phyloP scores from a whole-genome alignment of 2,113 vertebrate species.

The Origma solitaria region DNA sequence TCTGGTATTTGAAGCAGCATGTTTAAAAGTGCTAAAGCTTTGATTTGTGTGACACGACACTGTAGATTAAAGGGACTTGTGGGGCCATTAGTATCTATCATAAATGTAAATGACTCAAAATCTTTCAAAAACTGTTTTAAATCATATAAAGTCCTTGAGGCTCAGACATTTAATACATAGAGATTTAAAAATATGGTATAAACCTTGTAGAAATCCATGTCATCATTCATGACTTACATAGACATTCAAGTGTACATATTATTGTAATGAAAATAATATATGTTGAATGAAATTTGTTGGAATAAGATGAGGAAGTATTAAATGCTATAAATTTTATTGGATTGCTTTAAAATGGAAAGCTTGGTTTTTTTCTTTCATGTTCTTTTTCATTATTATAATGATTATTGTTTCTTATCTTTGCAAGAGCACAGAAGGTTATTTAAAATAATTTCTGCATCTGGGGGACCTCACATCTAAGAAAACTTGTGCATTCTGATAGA shows the following conservation, averaged over 20 bases:
- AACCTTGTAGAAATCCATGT: not conserved
- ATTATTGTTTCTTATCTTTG: not conserved
- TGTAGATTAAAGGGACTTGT: not conserved
- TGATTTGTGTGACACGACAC: not conserved
- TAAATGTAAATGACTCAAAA: not conserved
- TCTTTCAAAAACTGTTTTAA: not conserved
- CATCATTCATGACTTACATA: not conserved
- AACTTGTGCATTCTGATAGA: not conserved
- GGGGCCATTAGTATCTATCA: not conserved
- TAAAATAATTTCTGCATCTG: not conserved
- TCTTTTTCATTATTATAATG: not conserved
- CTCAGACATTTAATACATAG: not conserved
- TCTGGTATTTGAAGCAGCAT: not conserved
- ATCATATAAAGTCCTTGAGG: not conserved
- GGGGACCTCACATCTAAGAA: not conserved
- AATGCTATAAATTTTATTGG: not conserved
- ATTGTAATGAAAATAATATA: not conserved
- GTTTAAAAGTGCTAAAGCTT: not conserved
- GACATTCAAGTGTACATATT: not conserved
- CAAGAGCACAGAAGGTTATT: not conserved
- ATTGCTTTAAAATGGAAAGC: not conserved
- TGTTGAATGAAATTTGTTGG: not conserved
- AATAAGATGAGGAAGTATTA: not conserved
- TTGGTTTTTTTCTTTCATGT: not conserved
- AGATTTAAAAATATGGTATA: not conserved